These are phyloP conservation scores for Parnassius apollo DNA, from an alignment of 2,888 invertebrate species.

Conservation along the genomic window DNA sequence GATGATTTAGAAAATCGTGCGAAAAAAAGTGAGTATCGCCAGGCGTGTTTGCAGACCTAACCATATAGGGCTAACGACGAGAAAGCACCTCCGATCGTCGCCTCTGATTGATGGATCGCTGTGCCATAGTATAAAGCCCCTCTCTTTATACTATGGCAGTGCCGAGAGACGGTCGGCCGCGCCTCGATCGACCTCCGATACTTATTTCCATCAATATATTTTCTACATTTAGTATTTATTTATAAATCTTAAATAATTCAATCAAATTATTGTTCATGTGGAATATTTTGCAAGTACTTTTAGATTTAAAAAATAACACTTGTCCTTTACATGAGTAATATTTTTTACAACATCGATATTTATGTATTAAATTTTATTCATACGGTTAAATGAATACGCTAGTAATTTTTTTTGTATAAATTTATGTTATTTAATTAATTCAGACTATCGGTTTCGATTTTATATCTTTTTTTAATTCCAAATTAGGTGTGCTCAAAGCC, in stretches of 20 bases:
- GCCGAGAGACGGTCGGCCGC: slow-evolving; percentile 34
- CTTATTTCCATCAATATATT: slow-evolving; percentile 4
- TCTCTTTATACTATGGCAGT: too few relatives aligned
- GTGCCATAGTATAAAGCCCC: too few relatives aligned
- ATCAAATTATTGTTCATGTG: too few relatives aligned
- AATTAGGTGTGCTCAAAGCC: slow-evolving; percentile 14
- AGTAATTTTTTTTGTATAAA: slow-evolving; percentile 22
- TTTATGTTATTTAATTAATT: slow-evolving; percentile 24
- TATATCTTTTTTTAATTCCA: slow-evolving; percentile 19
- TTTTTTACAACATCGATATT: neutral
- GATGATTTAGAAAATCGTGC: slow-evolving; percentile 77
- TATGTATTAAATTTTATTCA: neutral
- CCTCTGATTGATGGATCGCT: slow-evolving; percentile 71
- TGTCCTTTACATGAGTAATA: too few relatives aligned
- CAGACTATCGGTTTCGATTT: slow-evolving; percentile 14
- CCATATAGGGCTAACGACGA: slow-evolving; percentile 81
- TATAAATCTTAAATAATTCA: neutral
- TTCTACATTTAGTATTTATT: neutral
- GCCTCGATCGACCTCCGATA: slow-evolving; percentile 24
- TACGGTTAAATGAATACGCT: neutral
- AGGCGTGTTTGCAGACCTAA: slow-evolving; percentile 69
- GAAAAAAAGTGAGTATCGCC: slow-evolving; percentile 73
- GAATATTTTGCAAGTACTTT: neutral
- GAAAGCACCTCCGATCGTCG: slow-evolving; percentile 75
- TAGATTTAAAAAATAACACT: too few relatives aligned